Conservation (phyloP, 2,797 vertebrate genomes). For the Tadarida brasiliensis region DNA sequence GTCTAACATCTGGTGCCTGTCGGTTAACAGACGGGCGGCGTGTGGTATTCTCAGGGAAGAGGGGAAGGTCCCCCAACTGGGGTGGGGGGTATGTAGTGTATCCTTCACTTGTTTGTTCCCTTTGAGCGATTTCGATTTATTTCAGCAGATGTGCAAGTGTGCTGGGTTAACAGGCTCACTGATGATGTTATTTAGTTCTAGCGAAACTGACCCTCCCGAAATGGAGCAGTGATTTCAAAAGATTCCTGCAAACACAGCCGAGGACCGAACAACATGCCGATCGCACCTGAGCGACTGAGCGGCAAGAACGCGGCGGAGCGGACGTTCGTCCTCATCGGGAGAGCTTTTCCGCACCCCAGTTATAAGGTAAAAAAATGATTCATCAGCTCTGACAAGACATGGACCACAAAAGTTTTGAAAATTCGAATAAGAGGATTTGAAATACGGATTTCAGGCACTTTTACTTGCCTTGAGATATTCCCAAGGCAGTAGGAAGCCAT, state of each 20-base stretch:
- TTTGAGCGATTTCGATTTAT: conserved; percentile 13
- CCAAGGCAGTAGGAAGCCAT: background rate
- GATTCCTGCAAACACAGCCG: background rate
- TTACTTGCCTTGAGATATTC: background rate
- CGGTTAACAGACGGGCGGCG: background rate
- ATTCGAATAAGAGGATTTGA: background rate
- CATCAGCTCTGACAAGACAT: conserved; percentile 5
- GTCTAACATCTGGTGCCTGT: background rate
- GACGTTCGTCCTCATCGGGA: background rate
- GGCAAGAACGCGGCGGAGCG: background rate
- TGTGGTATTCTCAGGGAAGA: background rate
- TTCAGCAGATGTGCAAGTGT: conserved; percentile 2
- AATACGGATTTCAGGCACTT: conserved; percentile 28
- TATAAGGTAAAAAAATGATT: conserved; percentile 6
- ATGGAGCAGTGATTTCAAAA: conserved; percentile 30
- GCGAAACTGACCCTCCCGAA: conserved; percentile 52
- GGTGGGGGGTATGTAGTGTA: background rate
- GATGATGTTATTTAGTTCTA: conserved; percentile 36
- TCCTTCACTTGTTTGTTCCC: background rate
- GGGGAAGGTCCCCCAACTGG: no score
- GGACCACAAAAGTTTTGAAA: background rate
- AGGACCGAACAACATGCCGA: background rate
- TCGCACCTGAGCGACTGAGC: background rate
- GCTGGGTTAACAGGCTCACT: conserved; percentile 44
- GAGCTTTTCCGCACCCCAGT: background rate